Evolutionary conservation across 2,888 invertebrate genomes (phyloP), one percentile per base, ranked within the genome.

Genomic region (Lissonota sp.): DNA sequence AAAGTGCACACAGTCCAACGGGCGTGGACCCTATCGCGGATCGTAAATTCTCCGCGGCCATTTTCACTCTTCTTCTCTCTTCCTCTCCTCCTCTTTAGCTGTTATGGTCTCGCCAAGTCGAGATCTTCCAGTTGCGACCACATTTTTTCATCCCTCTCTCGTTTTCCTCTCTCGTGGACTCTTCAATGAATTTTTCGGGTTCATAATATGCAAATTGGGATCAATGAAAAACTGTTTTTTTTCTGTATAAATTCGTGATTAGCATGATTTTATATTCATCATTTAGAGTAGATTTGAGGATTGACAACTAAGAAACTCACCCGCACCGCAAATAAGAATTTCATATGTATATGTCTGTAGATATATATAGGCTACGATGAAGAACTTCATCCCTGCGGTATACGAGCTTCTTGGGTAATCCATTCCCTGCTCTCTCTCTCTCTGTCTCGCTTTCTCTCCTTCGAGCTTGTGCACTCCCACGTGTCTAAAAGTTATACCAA

Each of bases 1-100:
- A 88, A 87, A 87, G 88, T 88, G 88, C 88, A 88, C 89, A 88
- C 87, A 83, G 85, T 81, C 79, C 83, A 83, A 67, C 80, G 74
- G 77, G 66, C 75, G 76, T 70, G 73, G 83, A 80, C 78, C 84
- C 84, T 85, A 85, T 85, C 85, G 74, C 69, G 40, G 76, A 79
- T 83, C 85, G 83, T 85, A 85, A 85, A 85, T 85, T 78, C 77
- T 84, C 73, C 46, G 57, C 74, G 79, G 79, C 84, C 82, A 83
- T 82, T 85, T 83, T 84, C 83, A 73, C 76, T 83, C 79, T 49
- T 40, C 64, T 58, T 66, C 70, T 57, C 73, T 42, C 44, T 57
- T 40, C 64, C 72, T 10, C 37, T 53, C 77, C 37, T 53, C 77
- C 39, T 66, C 51, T 79, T 62, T 74, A 26, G 71, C 51, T 67